These are phyloP conservation scores for Ramphastos sulfuratus DNA, from an alignment of 2,113 vertebrate species.

Conservation along the genomic window DNA sequence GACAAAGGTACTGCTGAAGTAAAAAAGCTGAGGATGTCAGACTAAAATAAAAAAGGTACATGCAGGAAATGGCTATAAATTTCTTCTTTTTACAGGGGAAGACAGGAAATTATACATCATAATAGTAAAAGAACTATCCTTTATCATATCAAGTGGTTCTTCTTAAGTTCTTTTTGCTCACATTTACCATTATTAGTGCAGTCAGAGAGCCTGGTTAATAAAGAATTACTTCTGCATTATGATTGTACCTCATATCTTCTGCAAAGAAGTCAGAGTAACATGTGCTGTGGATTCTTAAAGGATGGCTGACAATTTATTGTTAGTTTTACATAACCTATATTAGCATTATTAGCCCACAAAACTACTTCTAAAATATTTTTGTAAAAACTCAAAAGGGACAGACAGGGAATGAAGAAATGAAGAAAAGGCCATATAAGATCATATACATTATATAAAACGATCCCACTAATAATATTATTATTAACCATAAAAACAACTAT, in stretches of 20 bases:
- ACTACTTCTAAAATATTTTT: not conserved
- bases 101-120: conserved; percentile 66
- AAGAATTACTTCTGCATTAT: conserved; percentile 62
- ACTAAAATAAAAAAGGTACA: conserved; percentile 62
- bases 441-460: not conserved
- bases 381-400: not conserved
- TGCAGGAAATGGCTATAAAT: conserved; percentile 63
- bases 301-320: conserved; percentile 33
- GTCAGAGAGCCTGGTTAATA: conserved; percentile 48
- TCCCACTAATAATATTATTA: conserved; percentile 39
- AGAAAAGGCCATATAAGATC: not conserved
- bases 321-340: not conserved
- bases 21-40: conserved; percentile 46
- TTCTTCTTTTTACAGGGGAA: conserved; percentile 59
- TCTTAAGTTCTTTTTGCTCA: conserved; percentile 63
- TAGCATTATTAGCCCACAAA: not conserved
- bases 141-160: conserved; percentile 69
- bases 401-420: conserved; percentile 27
- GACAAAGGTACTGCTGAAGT: conserved; percentile 24
- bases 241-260: conserved; percentile 52
- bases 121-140: conserved; percentile 61
- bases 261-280: conserved; percentile 22
- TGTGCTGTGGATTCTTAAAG: conserved; percentile 38
- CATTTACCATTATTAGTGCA: conserved; percentile 57
- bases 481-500: conserved; percentile 56